These are phyloP conservation scores for Steromphala cineraria DNA, from an alignment of 2,888 invertebrate genomes.

Conservation along the genomic window DNA sequence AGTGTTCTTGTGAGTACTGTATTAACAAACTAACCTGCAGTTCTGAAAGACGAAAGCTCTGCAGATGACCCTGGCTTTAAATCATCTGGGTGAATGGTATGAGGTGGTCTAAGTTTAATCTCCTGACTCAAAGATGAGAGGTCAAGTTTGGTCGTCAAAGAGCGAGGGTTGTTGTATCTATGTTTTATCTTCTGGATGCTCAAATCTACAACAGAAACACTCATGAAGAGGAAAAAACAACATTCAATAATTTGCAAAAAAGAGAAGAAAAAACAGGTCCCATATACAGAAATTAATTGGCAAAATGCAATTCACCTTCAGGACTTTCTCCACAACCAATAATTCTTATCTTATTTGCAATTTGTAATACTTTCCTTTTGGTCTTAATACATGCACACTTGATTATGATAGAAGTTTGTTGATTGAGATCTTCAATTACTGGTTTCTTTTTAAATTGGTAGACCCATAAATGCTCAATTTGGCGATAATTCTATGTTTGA, in stretches of 20 bases:
- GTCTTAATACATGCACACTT: no score
- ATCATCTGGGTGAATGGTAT: conserved; percentile 56
- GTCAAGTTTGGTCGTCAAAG: conserved; percentile 62
- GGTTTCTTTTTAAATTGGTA: no score
- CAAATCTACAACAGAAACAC: conserved; percentile 51
- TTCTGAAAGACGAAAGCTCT: conserved; percentile 14
- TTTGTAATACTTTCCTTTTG: no score
- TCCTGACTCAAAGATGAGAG: conserved; percentile 63
- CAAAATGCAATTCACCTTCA: no score
- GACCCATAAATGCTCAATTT: no score
- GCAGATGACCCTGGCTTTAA: conserved; percentile 37
- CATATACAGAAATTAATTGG: no score
- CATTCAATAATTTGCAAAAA: neutral
- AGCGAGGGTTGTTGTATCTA: conserved; percentile 65
- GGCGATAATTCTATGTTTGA: no score
- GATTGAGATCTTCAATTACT: no score
- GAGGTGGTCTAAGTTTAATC: conserved; percentile 63
- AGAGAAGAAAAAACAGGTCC: neutral
- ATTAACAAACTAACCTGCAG: conserved; percentile 17
- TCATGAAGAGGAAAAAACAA: neutral
- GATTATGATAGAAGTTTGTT: no score
- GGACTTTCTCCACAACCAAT: no score
- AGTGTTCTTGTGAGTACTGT: no score
- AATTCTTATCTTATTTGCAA: no score
- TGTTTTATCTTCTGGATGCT: conserved; percentile 61